These are phyloP conservation scores for Oreochromis aureus DNA, from an alignment of 2,113 vertebrate genomes.

Conservation along the genomic window DNA sequence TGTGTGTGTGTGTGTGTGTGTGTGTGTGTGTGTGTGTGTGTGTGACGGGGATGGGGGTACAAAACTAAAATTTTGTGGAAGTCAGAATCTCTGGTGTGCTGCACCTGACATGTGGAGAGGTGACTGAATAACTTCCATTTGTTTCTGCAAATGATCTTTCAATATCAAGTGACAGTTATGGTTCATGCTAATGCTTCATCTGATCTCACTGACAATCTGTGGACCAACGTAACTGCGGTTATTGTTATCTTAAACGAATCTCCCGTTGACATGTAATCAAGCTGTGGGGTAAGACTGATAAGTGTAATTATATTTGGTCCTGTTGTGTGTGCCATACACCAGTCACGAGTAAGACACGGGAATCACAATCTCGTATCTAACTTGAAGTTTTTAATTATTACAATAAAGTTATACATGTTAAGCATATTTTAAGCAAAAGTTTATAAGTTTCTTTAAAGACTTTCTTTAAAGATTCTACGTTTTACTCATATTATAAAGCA, in stretches of 20 bases:
- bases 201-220: neutral
- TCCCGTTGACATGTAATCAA: neutral
- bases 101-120: slow-evolving; percentile 24
- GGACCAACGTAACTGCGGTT: neutral
- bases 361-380: neutral
- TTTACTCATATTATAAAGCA: neutral
- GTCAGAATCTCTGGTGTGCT: slow-evolving; percentile 21
- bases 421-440: neutral
- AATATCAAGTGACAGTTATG: neutral
- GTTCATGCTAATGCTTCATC: neutral
- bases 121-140: neutral
- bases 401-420: neutral
- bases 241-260: neutral
- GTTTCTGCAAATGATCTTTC: neutral
- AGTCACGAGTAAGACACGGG: neutral
- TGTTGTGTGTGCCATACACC: neutral
- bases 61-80: neutral
- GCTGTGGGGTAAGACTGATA: neutral
- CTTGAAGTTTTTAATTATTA: neutral
- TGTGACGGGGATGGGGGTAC: neutral
- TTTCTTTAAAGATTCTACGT: neutral
- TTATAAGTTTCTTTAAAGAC: neutral
- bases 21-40: neutral
- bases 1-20: neutral
- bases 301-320: neutral